Evolutionary conservation across 2,113 vertebrate genomes (phyloP).

Genomic region (Ginglymostoma cirratum): DNA sequence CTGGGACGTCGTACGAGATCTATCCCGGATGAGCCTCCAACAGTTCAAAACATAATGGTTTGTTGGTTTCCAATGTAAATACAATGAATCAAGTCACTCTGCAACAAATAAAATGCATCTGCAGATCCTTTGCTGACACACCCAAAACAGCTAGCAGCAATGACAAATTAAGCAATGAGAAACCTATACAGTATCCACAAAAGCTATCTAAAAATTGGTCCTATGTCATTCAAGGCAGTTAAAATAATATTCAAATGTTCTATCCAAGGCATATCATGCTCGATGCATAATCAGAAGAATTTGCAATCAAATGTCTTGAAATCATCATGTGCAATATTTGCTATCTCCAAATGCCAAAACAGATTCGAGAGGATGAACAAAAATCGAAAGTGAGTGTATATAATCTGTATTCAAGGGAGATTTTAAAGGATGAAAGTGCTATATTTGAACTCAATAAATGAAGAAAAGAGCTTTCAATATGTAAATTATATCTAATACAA

Average conservation of each 20-base stretch:
- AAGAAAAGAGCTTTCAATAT: background rate
- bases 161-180: background rate
- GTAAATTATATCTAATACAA: background rate
- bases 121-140: background rate
- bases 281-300: background rate
- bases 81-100: background rate
- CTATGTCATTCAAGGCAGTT: background rate
- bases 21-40: background rate
- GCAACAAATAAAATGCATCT: background rate
- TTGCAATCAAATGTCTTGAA: background rate
- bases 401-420: background rate
- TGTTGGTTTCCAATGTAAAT: background rate
- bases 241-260: background rate
- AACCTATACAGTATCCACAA: background rate
- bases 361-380: background rate
- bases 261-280: background rate
- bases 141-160: background rate
- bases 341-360: background rate
- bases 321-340: background rate
- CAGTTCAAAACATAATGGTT: background rate
- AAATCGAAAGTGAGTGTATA: background rate
- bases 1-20: background rate
- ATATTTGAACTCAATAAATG: background rate
- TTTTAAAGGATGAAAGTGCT: background rate
- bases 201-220: background rate